A percentile compares a stretch with the other conserved stretches of the same genome.
phyloP scores from a whole-genome alignment of 2,797 vertebrate species.

The Fistularia tabacaria region DNA sequence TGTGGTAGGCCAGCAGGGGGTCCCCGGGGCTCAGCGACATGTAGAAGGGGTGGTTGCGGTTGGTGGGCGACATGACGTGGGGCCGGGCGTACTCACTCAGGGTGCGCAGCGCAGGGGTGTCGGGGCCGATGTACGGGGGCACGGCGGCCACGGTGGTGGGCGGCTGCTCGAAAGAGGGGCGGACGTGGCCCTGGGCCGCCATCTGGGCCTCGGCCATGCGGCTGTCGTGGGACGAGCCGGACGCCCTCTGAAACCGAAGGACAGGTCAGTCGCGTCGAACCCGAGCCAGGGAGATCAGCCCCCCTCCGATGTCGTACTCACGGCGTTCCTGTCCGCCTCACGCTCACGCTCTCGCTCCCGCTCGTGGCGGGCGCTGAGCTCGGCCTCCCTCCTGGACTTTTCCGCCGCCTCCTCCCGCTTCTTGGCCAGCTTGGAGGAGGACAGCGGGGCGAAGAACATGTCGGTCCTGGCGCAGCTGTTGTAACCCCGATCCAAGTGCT shows the following conservation, averaged over 20 bases:
- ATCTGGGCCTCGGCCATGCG: conserved; percentile 87
- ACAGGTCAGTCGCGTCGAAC: background rate
- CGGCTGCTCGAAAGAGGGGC: conserved; percentile 86
- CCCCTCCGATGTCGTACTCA: conserved; percentile 62
- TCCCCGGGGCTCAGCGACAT: conserved; percentile 91
- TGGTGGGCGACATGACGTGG: conserved; percentile 94
- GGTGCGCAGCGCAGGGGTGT: conserved; percentile 92
- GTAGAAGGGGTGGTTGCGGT: conserved; percentile 96
- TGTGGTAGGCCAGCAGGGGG: conserved; percentile 92
- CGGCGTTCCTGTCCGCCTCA: conserved; percentile 84
- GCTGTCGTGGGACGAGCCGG: conserved; percentile 89
- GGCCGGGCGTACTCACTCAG: conserved; percentile 96
- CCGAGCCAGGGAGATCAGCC: background rate
- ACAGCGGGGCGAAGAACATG: conserved; percentile 92
- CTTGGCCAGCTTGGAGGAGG: conserved; percentile 93
- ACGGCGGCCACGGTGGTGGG: conserved; percentile 93
- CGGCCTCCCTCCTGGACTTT: conserved; percentile 87
- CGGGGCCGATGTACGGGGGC: conserved; percentile 93
- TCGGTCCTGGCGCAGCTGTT: conserved; percentile 94
- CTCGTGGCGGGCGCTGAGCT: conserved; percentile 90
- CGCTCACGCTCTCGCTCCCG: conserved; percentile 89
- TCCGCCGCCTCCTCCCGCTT: conserved; percentile 94
- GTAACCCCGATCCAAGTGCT: conserved; percentile 93
- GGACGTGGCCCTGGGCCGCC: conserved; percentile 79
- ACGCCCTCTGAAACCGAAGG: conserved; percentile 82